These are phyloP conservation scores for Perizoma affinitatum DNA, from an alignment of 2,888 invertebrate species.

Conservation along the genomic window DNA sequence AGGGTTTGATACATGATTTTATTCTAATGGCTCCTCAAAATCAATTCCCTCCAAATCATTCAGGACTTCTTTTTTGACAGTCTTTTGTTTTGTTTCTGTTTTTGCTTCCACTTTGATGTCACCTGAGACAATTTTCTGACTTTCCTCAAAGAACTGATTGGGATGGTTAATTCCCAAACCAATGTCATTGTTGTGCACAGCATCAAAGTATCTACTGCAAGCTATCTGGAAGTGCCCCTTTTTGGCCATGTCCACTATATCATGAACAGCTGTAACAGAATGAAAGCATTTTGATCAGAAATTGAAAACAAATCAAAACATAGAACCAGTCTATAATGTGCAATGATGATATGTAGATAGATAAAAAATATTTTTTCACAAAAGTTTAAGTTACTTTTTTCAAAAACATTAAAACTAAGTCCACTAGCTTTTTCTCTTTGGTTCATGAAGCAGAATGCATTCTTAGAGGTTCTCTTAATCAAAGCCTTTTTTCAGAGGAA, in stretches of 20 bases:
- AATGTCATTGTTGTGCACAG: conserved; percentile 86
- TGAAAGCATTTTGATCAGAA: conserved; percentile 19
- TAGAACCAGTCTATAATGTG: too few relatives aligned
- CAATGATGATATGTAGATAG: too few relatives aligned
- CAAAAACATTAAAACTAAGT: too few relatives aligned
- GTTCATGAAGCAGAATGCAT: too few relatives aligned
- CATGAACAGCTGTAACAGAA: conserved; percentile 84
- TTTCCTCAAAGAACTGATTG: conserved; percentile 95
- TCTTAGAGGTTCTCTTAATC: too few relatives aligned
- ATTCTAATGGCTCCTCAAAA: conserved; percentile 66
- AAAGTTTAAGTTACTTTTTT: too few relatives aligned
- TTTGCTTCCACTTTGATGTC: conserved; percentile 65
- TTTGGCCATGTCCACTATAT: conserved; percentile 88
- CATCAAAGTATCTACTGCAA: conserved; percentile 94
- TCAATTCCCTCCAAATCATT: conserved; percentile 66
- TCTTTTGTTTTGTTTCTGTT: conserved; percentile 48
- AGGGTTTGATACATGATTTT: neutral
- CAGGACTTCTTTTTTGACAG: conserved; percentile 56
- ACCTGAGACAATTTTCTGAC: conserved; percentile 82
- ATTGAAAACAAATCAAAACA: conserved; percentile 3
- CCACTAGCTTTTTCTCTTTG: too few relatives aligned
- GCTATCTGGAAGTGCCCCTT: conserved; percentile 94
- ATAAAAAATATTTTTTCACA: too few relatives aligned
- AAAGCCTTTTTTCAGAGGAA: too few relatives aligned
- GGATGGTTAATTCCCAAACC: conserved; percentile 93